Percentiles rank a stretch among this genome's conserved stretches.
phyloP scores from a whole-genome alignment of 1,140 invertebrate genomes.

The Rhopalosiphum padi region DNA sequence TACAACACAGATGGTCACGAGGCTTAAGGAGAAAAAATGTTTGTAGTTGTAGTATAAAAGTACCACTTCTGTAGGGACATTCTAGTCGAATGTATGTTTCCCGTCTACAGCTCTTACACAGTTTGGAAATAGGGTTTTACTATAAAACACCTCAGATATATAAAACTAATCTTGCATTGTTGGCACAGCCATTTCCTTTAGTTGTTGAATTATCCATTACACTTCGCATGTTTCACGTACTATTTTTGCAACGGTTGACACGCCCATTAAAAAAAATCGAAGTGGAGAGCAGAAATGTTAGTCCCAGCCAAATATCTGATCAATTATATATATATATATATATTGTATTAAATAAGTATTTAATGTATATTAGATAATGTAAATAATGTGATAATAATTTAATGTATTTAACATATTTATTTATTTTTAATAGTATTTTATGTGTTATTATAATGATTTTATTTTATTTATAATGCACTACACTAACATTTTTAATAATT shows the following conservation, averaged over 20 bases:
- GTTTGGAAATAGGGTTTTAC: slow-evolving; percentile 20
- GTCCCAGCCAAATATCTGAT: slow-evolving; percentile 20
- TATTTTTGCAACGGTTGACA: neutral
- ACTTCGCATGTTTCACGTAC: neutral
- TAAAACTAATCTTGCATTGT: neutral
- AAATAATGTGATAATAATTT: too few species aligned
- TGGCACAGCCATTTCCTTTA: neutral
- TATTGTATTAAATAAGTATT: too few species aligned
- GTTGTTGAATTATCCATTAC: neutral
- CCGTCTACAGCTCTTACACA: slow-evolving; percentile 32
- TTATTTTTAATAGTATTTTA: too few species aligned
- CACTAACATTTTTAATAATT: too few species aligned
- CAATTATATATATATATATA: too few species aligned
- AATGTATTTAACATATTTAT: too few species aligned
- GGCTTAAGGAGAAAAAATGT: slow-evolving; percentile 16
- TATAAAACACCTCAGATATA: neutral
- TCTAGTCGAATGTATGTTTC: slow-evolving; percentile 56
- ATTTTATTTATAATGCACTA: too few species aligned
- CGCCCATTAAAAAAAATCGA: slow-evolving; percentile 13
- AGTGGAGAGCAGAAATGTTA: neutral
- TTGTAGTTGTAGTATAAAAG: slow-evolving; percentile 17
- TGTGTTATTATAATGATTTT: too few species aligned
- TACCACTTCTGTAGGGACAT: slow-evolving; percentile 1
- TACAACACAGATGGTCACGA: slow-evolving; percentile 18
- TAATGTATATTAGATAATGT: too few species aligned